A percentile compares a stretch with the other conserved stretches of the same genome.
Evolutionary conservation across 53 echinoderm and acorn worm genomes (phyloP).

Genomic region (Arbacia lixula): DNA sequence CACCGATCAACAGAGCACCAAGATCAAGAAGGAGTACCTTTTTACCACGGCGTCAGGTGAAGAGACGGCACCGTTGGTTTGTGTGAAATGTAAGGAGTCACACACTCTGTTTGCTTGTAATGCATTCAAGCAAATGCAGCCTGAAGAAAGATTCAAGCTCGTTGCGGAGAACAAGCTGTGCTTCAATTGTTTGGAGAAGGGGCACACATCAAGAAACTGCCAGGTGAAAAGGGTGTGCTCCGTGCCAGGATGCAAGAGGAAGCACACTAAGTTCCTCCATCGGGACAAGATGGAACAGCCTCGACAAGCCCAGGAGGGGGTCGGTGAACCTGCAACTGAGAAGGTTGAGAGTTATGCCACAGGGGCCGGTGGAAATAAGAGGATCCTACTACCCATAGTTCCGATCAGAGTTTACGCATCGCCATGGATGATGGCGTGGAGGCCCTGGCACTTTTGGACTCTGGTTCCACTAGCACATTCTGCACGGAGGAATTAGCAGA

Average conservation of each 20-base stretch:
- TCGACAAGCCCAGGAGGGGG: neutral
- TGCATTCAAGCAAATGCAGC: conserved; percentile 36
- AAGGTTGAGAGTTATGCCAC: conserved; percentile 16
- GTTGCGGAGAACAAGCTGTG: conserved; percentile 37
- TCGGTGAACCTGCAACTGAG: neutral
- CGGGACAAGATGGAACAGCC: neutral
- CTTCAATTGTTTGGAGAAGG: conserved; percentile 56
- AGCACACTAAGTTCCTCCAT: conserved; percentile 63
- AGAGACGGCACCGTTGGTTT: neutral
- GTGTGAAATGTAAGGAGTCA: no score
- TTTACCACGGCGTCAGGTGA: neutral
- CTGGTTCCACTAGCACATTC: conserved; percentile 63
- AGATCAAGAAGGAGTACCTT: no score
- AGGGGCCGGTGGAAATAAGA: conserved; percentile 26
- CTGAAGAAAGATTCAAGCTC: conserved; percentile 25
- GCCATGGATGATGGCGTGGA: neutral
- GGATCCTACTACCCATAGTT: conserved; percentile 56
- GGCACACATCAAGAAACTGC: conserved; percentile 43
- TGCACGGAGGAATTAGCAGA: conserved; percentile 34
- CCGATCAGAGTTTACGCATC: conserved; percentile 43
- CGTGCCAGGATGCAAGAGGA: conserved; percentile 51
- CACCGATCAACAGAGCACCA: no score
- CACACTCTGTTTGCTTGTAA: conserved; percentile 52
- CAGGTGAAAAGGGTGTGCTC: conserved; percentile 27
- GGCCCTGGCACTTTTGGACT: conserved; percentile 60